Base-by-base conservation (phyloP, 2,797 vertebrate species). In the Sebastolobus altivelis region DNA sequence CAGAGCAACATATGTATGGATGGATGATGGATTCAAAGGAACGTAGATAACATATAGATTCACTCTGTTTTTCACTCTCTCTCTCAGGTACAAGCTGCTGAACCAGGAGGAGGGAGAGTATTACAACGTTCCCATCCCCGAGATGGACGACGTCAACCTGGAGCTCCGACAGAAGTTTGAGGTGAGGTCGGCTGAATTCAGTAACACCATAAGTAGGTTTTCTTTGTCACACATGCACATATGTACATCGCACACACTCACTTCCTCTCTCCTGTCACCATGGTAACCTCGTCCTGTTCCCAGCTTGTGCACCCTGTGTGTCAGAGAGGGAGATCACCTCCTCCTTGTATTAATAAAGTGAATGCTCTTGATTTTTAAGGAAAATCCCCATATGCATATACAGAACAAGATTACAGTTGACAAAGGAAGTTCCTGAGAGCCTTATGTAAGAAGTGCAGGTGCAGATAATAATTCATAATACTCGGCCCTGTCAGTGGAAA, bases 101-200 rank as follows among this genome's bases (percentile, higher is more conserved):
- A 99, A 98, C 90, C 97, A 99, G 81, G 98, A 99, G 81, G 98
- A 99, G 89, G 98, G 98, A 0, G 98, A 99, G 90, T 99, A 99
- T 90, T 99, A 99, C 89, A 99, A 98, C 0, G 98, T 99, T 6
- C 98, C 98, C 72, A 99, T 99, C 87, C 97, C 98, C 0, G 98
- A 99, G 80, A 96, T 96, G 35, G 97, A 96, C 0, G 97, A 97
- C 62, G 96, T 97, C 46, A 98, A 99, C 68, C 79, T 95, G 88
- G 98, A 99, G 85, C 95, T 99, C 63, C 92, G 97, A 37, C 97
- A 99, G 93, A 99, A 99, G 91, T 99, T 99, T 84, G 98, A 99
- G 97, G 98, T 99, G 85, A 96, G 96, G 8, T 16, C 9, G 16
- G 60, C 38, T 37, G 38, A 74, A 3, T 33, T 62, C 5, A 27